Conservation (phyloP, 2,888 invertebrate species). For the Nymphalis urticae region DNA sequence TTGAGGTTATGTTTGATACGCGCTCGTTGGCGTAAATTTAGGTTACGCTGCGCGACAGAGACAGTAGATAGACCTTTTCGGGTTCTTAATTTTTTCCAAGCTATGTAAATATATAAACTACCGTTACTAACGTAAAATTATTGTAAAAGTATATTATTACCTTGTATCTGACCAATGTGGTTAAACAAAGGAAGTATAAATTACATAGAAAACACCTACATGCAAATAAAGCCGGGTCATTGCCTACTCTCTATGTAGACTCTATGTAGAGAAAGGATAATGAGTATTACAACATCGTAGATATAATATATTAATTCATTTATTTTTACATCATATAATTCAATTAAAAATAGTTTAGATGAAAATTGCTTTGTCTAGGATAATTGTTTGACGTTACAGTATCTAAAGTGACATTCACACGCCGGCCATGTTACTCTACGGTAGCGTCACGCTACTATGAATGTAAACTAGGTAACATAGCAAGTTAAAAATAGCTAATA, state of each 20-base stretch:
- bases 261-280: slow-evolving; percentile 34
- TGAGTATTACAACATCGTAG: slow-evolving; percentile 11
- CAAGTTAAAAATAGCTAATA: slow-evolving; percentile 60
- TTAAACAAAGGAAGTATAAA: slow-evolving; percentile 62
- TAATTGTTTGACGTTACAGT: slow-evolving; percentile 58
- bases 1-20: slow-evolving; percentile 38
- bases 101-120: slow-evolving; percentile 27
- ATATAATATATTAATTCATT: slow-evolving; percentile 5
- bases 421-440: slow-evolving; percentile 76
- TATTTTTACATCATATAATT: slow-evolving; percentile 1
- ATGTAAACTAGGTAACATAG: slow-evolving; percentile 62
- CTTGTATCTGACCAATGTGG: slow-evolving; percentile 33
- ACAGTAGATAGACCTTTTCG: slow-evolving; percentile 36
- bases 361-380: slow-evolving; percentile 50
- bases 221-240: slow-evolving; percentile 75
- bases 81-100: slow-evolving; percentile 14
- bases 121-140: background rate
- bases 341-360: slow-evolving; percentile 30
- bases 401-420: slow-evolving; percentile 52
- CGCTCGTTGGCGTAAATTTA: slow-evolving; percentile 47
- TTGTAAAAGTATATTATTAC: background rate
- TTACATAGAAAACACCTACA: slow-evolving; percentile 62
- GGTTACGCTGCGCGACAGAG: slow-evolving; percentile 55
- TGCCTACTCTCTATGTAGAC: slow-evolving; percentile 54
- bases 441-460: slow-evolving; percentile 77